phyloP scores from a whole-genome alignment of 2,888 invertebrate species.

The Morpho deidamia region DNA sequence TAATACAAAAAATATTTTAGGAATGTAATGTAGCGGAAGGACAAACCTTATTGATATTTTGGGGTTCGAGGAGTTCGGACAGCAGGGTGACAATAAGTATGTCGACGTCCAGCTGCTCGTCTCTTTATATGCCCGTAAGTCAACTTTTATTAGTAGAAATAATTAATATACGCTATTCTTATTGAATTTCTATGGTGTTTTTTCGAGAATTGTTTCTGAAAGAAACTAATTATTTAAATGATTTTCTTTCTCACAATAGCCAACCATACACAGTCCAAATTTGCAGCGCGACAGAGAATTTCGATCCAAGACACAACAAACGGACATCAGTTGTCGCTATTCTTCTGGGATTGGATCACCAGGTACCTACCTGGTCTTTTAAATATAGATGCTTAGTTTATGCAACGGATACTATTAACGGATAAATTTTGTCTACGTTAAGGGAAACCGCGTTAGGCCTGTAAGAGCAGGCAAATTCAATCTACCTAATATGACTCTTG shows the following conservation, averaged over 20 bases:
- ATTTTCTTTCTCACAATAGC: constrained; percentile 8
- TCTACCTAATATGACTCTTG: too few species aligned
- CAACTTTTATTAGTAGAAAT: neutral
- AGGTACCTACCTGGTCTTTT: constrained; percentile 30
- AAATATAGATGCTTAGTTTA: too few species aligned
- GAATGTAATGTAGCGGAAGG: constrained; percentile 60
- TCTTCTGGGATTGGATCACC: constrained; percentile 47
- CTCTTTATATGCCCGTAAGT: constrained; percentile 43
- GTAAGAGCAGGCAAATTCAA: neutral
- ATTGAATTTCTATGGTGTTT: too few species aligned
- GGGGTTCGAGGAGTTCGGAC: constrained; percentile 54
- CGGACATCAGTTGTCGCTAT: constrained; percentile 58
- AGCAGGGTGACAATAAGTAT: constrained; percentile 58
- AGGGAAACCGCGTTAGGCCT: neutral
- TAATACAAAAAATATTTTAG: constrained; percentile 29
- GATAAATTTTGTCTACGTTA: too few species aligned
- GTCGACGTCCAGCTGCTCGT: constrained; percentile 60
- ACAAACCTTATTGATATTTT: constrained; percentile 59
- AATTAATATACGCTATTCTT: too few species aligned
- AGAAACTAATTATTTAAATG: too few species aligned
- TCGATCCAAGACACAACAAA: constrained; percentile 58
- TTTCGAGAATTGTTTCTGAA: too few species aligned
- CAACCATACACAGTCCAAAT: constrained; percentile 8
- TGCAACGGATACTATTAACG: too few species aligned
- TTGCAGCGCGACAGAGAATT: constrained; percentile 43